Conservation (phyloP, 2,888 invertebrate genomes). For the Cataglyphis altisquamis region DNA sequence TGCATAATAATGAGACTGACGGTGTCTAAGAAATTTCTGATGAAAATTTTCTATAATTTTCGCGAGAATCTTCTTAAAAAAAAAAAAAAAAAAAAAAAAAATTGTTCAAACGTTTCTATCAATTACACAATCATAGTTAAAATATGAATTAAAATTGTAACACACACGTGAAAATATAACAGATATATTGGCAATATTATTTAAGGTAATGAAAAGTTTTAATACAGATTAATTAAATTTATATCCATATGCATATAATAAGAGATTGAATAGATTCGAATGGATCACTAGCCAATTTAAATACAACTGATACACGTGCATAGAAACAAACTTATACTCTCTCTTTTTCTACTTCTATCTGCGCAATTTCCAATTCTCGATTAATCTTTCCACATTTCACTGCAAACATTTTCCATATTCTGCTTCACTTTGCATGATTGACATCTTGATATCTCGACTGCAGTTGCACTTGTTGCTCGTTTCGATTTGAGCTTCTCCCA, state of each 20-base stretch:
- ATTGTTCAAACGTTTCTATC: slow-evolving; percentile 2
- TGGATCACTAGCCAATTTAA: neutral
- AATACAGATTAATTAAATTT: neutral
- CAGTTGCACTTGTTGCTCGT: slow-evolving; percentile 48
- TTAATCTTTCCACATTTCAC: slow-evolving; percentile 38
- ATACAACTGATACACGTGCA: slow-evolving; percentile 1
- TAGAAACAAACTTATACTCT: neutral
- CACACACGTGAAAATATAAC: neutral
- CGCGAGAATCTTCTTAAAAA: too few species aligned
- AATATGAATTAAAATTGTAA: neutral
- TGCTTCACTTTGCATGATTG: slow-evolving; percentile 43
- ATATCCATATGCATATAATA: neutral
- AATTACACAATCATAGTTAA: neutral
- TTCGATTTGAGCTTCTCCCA: slow-evolving; percentile 4
- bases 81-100: neutral
- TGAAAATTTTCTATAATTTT: slow-evolving; percentile 7
- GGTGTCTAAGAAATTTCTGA: slow-evolving; percentile 18
- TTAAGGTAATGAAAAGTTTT: slow-evolving; percentile 7
- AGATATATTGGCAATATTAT: neutral
- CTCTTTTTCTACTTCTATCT: neutral
- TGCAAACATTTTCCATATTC: slow-evolving; percentile 33
- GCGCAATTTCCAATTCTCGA: slow-evolving; percentile 18
- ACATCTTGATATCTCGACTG: slow-evolving; percentile 39
- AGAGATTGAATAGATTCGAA: neutral
- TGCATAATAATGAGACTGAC: slow-evolving; percentile 29